A percentile compares a stretch with the other conserved stretches of the same genome.
Conservation (phyloP, 1,140 invertebrate species). For the Teleopsis dalmanni region DNA sequence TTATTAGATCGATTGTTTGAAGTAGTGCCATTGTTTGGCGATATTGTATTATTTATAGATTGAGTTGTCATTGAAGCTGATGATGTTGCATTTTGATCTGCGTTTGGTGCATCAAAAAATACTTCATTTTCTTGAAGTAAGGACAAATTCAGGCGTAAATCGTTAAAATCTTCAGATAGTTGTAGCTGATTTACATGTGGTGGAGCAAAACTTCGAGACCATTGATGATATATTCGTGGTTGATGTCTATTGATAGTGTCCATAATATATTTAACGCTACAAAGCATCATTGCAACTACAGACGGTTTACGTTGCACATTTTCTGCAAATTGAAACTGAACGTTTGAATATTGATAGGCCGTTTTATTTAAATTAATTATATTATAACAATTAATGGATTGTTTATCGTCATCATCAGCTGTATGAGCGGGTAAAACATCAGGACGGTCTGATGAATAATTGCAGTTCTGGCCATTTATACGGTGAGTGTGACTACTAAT, state of each 20-base stretch:
- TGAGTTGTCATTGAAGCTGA: neutral
- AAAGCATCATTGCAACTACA: constrained; percentile 53
- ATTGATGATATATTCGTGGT: constrained; percentile 42
- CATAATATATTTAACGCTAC: constrained; percentile 48
- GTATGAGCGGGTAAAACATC: constrained; percentile 43
- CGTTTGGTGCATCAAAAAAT: constrained; percentile 36
- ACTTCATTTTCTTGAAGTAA: constrained; percentile 31
- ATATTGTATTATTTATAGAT: no score
- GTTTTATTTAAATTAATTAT: no score
- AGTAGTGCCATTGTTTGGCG: neutral
- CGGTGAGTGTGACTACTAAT: neutral
- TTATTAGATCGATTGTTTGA: neutral
- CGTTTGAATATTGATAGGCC: constrained; percentile 15
- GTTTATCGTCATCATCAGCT: constrained; percentile 10
- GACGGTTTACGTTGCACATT: constrained; percentile 49
- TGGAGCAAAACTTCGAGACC: constrained; percentile 52
- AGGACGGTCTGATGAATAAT: constrained; percentile 28
- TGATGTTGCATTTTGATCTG: no score
- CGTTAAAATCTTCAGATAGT: constrained; percentile 8
- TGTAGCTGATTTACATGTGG: constrained; percentile 25
- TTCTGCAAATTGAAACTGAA: constrained; percentile 24
- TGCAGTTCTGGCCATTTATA: neutral
- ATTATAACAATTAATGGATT: no score
- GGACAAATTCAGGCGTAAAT: constrained; percentile 23
- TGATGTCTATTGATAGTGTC: constrained; percentile 49